These are phyloP conservation scores for Pseudochirops corinnae DNA, from an alignment of 2,797 vertebrate genomes.

Conservation along the genomic window DNA sequence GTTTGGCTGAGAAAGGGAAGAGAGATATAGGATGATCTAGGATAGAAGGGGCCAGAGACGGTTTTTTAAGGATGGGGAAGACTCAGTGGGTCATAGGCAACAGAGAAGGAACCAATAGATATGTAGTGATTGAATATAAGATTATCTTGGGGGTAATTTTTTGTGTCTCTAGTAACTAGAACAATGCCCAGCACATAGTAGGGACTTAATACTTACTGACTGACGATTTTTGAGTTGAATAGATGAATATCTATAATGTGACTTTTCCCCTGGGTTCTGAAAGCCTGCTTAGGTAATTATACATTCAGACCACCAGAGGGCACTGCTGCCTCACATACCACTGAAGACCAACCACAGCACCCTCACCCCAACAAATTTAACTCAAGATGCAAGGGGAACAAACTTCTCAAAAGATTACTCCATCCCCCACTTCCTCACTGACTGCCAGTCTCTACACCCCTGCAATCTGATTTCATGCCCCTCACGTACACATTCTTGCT, in stretches of 20 bases:
- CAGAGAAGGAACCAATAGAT: not conserved
- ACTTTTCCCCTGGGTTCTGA: not conserved
- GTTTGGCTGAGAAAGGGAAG: not conserved
- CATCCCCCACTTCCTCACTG: not conserved
- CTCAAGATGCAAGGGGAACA: not conserved
- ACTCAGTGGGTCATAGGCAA: not conserved
- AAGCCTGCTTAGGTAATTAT: not conserved
- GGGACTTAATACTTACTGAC: not conserved
- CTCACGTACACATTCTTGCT: not conserved
- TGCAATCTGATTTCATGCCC: not conserved
- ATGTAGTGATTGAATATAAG: not conserved
- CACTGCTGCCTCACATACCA: not conserved
- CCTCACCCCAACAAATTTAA: not conserved
- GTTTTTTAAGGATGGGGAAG: not conserved
- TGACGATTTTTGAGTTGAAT: not conserved
- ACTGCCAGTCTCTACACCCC: not conserved
- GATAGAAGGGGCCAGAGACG: not conserved
- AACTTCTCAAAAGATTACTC: not conserved
- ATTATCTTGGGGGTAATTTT: not conserved
- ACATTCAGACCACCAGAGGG: conserved; percentile 61
- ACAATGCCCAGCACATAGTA: not conserved
- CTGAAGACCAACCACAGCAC: not conserved
- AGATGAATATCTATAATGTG: not conserved
- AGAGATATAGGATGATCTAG: not conserved
- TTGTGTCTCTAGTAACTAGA: not conserved